phyloP scores from a whole-genome alignment of 2,888 invertebrate species.

The Uropetala carovei region DNA sequence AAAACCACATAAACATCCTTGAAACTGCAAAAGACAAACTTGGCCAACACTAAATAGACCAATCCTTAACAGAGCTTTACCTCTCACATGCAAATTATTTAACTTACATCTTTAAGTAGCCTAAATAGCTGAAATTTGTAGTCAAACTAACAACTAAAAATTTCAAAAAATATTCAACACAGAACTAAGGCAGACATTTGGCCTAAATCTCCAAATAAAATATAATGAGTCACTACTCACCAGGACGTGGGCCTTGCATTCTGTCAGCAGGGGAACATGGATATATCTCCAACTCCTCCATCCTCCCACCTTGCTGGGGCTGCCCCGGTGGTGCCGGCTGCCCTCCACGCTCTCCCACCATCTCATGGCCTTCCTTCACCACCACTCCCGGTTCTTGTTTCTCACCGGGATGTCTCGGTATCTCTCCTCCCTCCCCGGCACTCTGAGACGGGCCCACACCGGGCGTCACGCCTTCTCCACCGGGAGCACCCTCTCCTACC shows the following conservation, averaged over 20 bases:
- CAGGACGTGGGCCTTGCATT: slow-evolving; percentile 48
- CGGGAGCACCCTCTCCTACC: slow-evolving; percentile 21
- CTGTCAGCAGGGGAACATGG: slow-evolving; percentile 56
- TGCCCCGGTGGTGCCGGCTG: background rate
- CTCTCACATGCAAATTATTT: background rate
- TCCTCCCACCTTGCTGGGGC: slow-evolving; percentile 37
- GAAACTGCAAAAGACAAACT: too few species aligned
- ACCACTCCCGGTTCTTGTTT: slow-evolving; percentile 48
- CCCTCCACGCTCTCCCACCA: slow-evolving; percentile 14
- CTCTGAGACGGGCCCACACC: background rate
- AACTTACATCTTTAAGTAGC: too few species aligned
- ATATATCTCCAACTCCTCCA: slow-evolving; percentile 55
- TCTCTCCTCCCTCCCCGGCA: slow-evolving; percentile 36
- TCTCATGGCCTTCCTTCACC: slow-evolving; percentile 55
- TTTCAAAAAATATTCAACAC: background rate
- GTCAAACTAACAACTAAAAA: too few species aligned
- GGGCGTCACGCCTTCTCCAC: background rate
- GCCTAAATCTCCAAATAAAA: background rate
- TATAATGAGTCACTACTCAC: background rate
- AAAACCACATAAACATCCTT: background rate
- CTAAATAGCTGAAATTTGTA: too few species aligned
- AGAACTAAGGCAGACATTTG: background rate
- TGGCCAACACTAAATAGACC: background rate
- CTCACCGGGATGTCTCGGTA: slow-evolving; percentile 26
- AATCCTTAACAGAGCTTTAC: background rate